Evolutionary conservation across 2,888 invertebrate species (phyloP), one percentile per base, ranked within the genome.

Genomic region (Cyrtodaria siliqua): DNA sequence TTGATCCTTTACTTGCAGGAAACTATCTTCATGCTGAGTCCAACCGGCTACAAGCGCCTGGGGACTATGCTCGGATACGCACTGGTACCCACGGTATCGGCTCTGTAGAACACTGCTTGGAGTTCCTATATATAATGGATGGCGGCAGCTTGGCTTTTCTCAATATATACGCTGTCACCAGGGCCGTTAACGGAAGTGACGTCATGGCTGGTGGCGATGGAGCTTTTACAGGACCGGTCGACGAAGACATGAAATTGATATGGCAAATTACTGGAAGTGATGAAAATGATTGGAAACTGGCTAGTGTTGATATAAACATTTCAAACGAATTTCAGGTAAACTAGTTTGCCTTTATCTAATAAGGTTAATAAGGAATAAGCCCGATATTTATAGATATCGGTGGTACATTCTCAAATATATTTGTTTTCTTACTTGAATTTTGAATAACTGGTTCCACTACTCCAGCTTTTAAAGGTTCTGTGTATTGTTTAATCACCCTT

Each of bases 11-110:
- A 2, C 14, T 18, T n/a, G 4, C 23, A 79, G 84, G 82, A n/a
- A 75, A 80, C 29, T 68, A 66, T 23, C 53, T 84, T 9, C 50
- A 69, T 24, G 73, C 78, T 8, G 72, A 76, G 56, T 73, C 80
- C 16, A 62, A 67, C n/a, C 59, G 64, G 12, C 24, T 74, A 1
- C 75, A 80, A 20, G 40, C 38, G n/a, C 60, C 73, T 6, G 80
- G 78, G 0, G 84, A 82, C 20, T 2, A 49, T 9, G 72, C 69
- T 3, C 49, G 72, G n/a, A 55, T 73, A 9, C 20, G 53, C 14
- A 49, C 72, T 4, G 50, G 42, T 20, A 16, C 29, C 24, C 57
- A 38, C n/a, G 40, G 18, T 18, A 1, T 44, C 9, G 40, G 23
- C 29, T n/a, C 29, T 12, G 16, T 9, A 0, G 12, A n/a, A 16